These are phyloP conservation scores for Abrostola triplasia DNA, from an alignment of 2,888 invertebrate genomes.

Conservation along the genomic window DNA sequence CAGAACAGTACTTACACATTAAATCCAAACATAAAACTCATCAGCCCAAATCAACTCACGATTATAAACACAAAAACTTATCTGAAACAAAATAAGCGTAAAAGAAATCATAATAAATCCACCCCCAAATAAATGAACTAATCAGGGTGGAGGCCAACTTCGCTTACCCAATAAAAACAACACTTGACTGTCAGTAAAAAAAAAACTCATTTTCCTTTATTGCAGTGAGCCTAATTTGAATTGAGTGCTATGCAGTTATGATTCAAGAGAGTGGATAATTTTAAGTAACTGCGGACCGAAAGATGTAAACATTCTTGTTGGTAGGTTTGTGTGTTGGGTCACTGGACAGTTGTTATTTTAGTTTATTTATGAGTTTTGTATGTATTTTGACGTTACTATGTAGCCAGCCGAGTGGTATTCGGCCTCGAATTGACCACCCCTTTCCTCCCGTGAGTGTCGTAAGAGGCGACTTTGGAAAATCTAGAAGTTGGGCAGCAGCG, in stretches of 20 bases:
- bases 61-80: conserved; percentile 65
- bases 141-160: conserved; percentile 76
- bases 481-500: too few species aligned
- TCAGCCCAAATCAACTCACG: not conserved
- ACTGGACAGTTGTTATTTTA: not conserved
- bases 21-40: too few species aligned
- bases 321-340: not conserved
- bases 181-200: conserved; percentile 83
- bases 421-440: too few species aligned
- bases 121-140: conserved; percentile 82
- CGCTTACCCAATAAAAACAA: conserved; percentile 84
- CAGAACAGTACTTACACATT: not conserved
- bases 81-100: conserved; percentile 71
- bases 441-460: too few species aligned
- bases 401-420: too few species aligned
- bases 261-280: conserved; percentile 86
- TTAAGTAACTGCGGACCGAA: conserved; percentile 73
- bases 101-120: conserved; percentile 85
- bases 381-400: too few species aligned
- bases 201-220: conserved; percentile 87
- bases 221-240: conserved; percentile 86
- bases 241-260: conserved; percentile 88
- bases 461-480: too few species aligned
- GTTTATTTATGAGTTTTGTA: not conserved
- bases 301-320: conserved; percentile 60